These are phyloP conservation scores for Agrotis puta DNA, from an alignment of 2,888 invertebrate genomes.

Conservation along the genomic window DNA sequence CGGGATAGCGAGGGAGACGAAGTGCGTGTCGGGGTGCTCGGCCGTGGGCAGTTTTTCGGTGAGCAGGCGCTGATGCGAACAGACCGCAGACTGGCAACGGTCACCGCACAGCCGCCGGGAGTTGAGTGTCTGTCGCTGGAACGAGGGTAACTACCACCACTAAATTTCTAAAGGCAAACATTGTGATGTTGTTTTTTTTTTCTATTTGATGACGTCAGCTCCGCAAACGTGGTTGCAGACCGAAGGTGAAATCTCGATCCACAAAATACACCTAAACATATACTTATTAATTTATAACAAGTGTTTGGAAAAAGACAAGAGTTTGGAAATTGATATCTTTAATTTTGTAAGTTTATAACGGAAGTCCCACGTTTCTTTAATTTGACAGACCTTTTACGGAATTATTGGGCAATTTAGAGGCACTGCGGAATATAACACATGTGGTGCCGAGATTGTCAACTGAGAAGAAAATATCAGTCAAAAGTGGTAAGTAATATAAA, in stretches of 20 bases:
- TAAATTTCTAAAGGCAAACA: background rate
- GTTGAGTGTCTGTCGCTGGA: constrained; percentile 97
- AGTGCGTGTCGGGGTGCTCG: constrained; percentile 93
- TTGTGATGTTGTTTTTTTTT: background rate
- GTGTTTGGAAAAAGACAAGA: no score
- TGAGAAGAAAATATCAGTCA: constrained; percentile 83
- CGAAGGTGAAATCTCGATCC: no score
- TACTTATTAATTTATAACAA: no score
- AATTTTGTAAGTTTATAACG: background rate
- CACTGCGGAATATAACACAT: constrained; percentile 88
- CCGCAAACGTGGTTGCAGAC: background rate
- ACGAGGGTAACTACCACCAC: constrained; percentile 91
- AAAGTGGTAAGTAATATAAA: constrained; percentile 78
- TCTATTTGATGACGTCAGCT: background rate
- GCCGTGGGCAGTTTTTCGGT: constrained; percentile 96
- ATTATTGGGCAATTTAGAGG: constrained; percentile 95
- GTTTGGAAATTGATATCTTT: background rate
- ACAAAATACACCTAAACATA: no score
- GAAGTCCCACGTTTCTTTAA: constrained; percentile 12
- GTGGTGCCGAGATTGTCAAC: constrained; percentile 81
- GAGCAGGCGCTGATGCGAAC: constrained; percentile 96
- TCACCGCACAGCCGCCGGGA: constrained; percentile 96
- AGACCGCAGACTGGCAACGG: constrained; percentile 97
- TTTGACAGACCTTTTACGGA: constrained; percentile 93
- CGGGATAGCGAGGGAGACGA: constrained; percentile 91